Evolutionary conservation across 2,888 invertebrate genomes (phyloP).

Genomic region (Crocallis elinguaria): DNA sequence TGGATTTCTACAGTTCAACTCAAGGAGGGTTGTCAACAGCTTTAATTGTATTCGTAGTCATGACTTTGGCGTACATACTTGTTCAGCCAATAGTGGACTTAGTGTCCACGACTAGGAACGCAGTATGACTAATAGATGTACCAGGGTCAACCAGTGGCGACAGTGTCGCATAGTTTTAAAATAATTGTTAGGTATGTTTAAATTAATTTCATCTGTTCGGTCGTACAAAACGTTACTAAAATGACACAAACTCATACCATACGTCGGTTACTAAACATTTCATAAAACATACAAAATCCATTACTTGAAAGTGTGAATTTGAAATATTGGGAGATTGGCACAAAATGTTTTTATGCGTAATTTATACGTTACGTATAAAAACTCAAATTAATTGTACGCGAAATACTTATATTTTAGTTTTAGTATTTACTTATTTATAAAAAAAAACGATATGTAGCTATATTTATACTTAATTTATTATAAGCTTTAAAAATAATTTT

Average conservation of each 20-base stretch:
- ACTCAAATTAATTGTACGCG: slow-evolving; percentile 30
- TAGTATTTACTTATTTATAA: not conserved
- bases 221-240: not conserved
- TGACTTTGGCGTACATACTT: slow-evolving; percentile 63
- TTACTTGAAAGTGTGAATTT: slow-evolving; percentile 14
- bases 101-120: slow-evolving; percentile 61
- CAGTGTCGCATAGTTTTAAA: slow-evolving; percentile 55
- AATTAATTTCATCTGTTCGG: not conserved
- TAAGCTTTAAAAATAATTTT: too few relatives aligned
- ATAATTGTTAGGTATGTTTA: not conserved
- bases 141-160: slow-evolving; percentile 58
- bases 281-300: slow-evolving; percentile 3
- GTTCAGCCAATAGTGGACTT: slow-evolving; percentile 71
- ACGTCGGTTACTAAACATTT: slow-evolving; percentile 2
- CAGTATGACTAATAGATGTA: slow-evolving; percentile 64
- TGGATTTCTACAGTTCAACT: slow-evolving; percentile 59
- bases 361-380: slow-evolving; percentile 57
- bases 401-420: too few relatives aligned
- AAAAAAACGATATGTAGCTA: too few relatives aligned
- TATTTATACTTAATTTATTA: not conserved
- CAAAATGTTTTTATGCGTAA: slow-evolving; percentile 66
- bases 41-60: slow-evolving; percentile 64
- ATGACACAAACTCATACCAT: too few relatives aligned
- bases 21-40: slow-evolving; percentile 64
- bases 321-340: slow-evolving; percentile 19